A percentile compares a stretch with the other conserved stretches of the same genome.
phyloP scores from a whole-genome alignment of 2,888 invertebrate genomes.

The Mythimna albipuncta region DNA sequence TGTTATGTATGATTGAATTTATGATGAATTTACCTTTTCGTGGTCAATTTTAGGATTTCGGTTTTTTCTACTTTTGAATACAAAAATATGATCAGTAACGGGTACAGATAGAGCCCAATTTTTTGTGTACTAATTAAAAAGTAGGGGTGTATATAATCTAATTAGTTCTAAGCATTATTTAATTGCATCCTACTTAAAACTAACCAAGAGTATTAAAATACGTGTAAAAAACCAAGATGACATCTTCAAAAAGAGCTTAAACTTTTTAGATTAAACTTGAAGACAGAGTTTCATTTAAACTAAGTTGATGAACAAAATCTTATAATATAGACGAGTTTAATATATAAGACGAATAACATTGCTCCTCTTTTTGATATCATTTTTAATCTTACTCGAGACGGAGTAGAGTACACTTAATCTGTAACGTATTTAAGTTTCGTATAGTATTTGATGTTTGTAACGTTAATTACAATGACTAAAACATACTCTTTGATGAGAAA shows the following conservation, averaged over 20 bases:
- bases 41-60: too few relatives aligned
- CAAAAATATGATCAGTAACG: too few relatives aligned
- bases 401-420: conserved; percentile 25
- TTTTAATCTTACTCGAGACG: conserved; percentile 37
- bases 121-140: too few relatives aligned
- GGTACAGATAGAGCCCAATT: too few relatives aligned
- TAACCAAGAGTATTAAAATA: conserved; percentile 12
- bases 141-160: not conserved
- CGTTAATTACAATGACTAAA: conserved; percentile 4
- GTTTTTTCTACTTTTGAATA: too few relatives aligned
- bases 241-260: conserved; percentile 27
- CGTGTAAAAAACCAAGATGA: conserved; percentile 18
- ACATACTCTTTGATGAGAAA: not conserved
- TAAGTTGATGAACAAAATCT: conserved; percentile 43
- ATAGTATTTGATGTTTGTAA: conserved; percentile 8
- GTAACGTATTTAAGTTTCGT: conserved; percentile 16
- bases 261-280: conserved; percentile 50
- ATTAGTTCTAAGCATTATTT: conserved; percentile 6
- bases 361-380: conserved; percentile 22
- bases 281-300: conserved; percentile 40
- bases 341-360: conserved; percentile 34
- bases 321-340: conserved; percentile 32
- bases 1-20: too few relatives aligned
- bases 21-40: too few relatives aligned
- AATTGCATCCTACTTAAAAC: conserved; percentile 24